These are phyloP conservation scores for Tetrax tetrax DNA, from an alignment of 2,113 vertebrate genomes.

Conservation along the genomic window DNA sequence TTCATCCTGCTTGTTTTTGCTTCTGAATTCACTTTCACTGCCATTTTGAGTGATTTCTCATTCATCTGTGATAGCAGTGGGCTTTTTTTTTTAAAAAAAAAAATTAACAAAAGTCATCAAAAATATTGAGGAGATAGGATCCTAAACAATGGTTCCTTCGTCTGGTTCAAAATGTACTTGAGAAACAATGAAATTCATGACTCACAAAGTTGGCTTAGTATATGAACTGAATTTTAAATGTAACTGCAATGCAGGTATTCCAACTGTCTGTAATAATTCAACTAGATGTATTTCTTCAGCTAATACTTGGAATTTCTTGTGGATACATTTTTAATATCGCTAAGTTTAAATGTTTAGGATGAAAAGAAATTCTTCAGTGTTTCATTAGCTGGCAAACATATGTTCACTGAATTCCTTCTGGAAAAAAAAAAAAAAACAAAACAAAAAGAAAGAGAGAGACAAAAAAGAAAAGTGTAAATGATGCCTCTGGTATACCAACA, in stretches of 20 bases:
- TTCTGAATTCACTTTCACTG: neutral
- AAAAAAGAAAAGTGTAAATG: neutral
- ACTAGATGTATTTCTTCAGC: constrained; percentile 3
- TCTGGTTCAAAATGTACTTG: constrained; percentile 45
- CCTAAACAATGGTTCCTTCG: neutral
- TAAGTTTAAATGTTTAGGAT: neutral
- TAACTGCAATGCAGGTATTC: constrained; percentile 75
- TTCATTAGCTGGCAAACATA: neutral
- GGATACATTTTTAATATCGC: neutral
- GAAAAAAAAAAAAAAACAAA: neutral
- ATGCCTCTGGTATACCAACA: neutral
- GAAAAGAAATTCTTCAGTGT: neutral
- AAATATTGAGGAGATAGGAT: neutral
- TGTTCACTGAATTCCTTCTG: neutral
- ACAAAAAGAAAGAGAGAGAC: neutral
- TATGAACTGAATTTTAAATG: constrained; percentile 69
- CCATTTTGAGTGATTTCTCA: neutral
- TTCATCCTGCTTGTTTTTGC: neutral
- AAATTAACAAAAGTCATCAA: neutral
- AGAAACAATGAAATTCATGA: constrained; percentile 70
- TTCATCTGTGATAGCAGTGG: neutral
- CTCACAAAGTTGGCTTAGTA: constrained; percentile 63
- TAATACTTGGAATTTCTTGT: neutral
- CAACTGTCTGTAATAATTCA: constrained; percentile 51
- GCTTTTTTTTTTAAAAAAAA: neutral